A percentile compares a stretch with the other conserved stretches of the same genome.
Evolutionary conservation across 2,797 vertebrate species (phyloP).

Genomic region (Ispidina lecontei): DNA sequence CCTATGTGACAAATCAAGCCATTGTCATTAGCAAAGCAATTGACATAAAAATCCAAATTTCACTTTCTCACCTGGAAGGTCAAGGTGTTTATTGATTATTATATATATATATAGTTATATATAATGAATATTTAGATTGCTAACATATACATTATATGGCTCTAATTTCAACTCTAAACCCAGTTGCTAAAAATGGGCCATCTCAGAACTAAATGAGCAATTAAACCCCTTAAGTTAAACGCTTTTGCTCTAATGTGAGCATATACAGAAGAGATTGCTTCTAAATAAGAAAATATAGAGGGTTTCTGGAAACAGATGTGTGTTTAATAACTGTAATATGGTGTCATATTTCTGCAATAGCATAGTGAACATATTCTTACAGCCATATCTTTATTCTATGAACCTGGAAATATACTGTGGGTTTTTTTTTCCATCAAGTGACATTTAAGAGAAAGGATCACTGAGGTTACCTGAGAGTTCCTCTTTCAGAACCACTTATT

Average conservation of each 20-base stretch:
- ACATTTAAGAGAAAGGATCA: constrained; percentile 45
- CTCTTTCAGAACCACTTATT: constrained; percentile 51
- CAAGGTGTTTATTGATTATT: neutral
- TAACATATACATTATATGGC: neutral
- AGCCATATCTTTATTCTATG: neutral
- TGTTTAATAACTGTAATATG: neutral
- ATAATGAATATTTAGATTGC: neutral
- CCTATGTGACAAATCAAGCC: neutral
- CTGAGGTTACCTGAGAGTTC: constrained; percentile 13
- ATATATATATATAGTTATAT: too few species aligned
- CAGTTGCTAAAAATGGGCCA: neutral
- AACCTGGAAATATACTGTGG: neutral
- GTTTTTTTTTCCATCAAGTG: neutral
- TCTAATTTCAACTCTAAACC: neutral
- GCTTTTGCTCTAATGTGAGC: neutral
- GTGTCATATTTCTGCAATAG: neutral
- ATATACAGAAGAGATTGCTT: neutral
- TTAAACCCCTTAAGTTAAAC: neutral
- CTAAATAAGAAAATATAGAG: neutral
- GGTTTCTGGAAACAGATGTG: neutral
- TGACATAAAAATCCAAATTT: neutral
- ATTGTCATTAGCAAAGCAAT: neutral
- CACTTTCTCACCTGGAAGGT: neutral
- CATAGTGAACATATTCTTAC: neutral
- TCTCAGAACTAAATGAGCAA: neutral